These are phyloP conservation scores for Ptychadena robeensis DNA, from an alignment of 2,797 vertebrate species.

Conservation along the genomic window DNA sequence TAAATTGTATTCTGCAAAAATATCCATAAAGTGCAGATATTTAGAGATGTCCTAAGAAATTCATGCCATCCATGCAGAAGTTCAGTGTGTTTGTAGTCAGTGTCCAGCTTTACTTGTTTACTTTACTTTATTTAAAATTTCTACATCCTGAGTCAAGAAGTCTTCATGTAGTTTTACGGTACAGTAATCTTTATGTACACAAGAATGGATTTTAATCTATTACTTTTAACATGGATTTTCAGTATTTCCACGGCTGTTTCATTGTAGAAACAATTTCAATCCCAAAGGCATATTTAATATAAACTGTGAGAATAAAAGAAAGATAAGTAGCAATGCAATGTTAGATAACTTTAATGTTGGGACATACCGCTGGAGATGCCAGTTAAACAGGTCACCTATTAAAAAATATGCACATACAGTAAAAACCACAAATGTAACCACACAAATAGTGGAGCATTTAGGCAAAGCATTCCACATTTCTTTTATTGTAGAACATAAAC, in stretches of 20 bases:
- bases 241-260: not conserved
- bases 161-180: not conserved
- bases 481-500: not conserved
- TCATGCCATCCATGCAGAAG: not conserved
- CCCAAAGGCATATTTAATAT: not conserved
- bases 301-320: not conserved
- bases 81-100: too few species aligned
- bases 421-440: not conserved
- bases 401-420: not conserved
- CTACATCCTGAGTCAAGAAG: not conserved
- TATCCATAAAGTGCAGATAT: constrained; percentile 38
- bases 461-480: not conserved
- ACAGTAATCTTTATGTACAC: not conserved
- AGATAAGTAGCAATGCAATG: not conserved
- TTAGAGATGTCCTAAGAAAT: constrained; percentile 17
- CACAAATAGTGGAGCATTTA: not conserved
- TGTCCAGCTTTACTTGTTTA: too few species aligned
- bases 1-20: not conserved
- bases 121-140: too few species aligned
- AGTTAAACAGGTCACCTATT: not conserved
- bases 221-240: not conserved
- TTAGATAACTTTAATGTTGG: not conserved
- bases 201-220: not conserved
- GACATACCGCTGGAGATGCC: not conserved
- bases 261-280: not conserved